These are phyloP conservation scores for Urocyon cinereoargenteus DNA, from an alignment of 2,797 vertebrate species.

Conservation along the genomic window DNA sequence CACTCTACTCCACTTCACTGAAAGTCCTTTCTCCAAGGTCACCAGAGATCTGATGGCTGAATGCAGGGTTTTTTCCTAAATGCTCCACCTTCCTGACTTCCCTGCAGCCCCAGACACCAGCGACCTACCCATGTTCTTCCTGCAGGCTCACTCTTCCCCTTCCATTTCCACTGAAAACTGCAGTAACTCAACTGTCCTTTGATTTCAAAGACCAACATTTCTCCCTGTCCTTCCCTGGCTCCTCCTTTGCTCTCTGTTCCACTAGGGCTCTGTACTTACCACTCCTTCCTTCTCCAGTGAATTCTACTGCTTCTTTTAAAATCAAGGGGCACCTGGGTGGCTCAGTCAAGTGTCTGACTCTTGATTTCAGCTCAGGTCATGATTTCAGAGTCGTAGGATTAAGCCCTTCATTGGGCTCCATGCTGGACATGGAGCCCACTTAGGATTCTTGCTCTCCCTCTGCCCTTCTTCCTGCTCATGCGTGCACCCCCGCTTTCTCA, in stretches of 20 bases:
- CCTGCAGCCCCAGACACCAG: not conserved
- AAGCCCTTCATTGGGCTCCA: not conserved
- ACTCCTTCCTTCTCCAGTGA: constrained; percentile 38
- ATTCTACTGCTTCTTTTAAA: not conserved
- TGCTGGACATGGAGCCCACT: not conserved
- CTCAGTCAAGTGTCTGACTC: not conserved
- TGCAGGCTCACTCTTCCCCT: not conserved
- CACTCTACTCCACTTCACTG: not conserved
- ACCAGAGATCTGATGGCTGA: not conserved
- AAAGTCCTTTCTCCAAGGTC: constrained; percentile 7
- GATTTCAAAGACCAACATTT: not conserved
- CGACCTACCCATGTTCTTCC: not conserved
- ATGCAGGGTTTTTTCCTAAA: not conserved
- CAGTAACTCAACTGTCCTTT: not conserved
- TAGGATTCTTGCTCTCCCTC: not conserved
- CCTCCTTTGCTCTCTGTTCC: not conserved
- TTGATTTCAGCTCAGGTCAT: not conserved
- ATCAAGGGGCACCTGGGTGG: not conserved
- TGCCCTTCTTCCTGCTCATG: not conserved
- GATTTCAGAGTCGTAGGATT: not conserved
- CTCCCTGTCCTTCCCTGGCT: not conserved
- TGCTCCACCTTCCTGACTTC: not conserved
- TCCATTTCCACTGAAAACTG: not conserved
- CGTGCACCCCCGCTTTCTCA: no score
- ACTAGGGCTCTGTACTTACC: not conserved